Conservation (phyloP, 2,797 vertebrate genomes). For the Lepilemur ruficaudatus region DNA sequence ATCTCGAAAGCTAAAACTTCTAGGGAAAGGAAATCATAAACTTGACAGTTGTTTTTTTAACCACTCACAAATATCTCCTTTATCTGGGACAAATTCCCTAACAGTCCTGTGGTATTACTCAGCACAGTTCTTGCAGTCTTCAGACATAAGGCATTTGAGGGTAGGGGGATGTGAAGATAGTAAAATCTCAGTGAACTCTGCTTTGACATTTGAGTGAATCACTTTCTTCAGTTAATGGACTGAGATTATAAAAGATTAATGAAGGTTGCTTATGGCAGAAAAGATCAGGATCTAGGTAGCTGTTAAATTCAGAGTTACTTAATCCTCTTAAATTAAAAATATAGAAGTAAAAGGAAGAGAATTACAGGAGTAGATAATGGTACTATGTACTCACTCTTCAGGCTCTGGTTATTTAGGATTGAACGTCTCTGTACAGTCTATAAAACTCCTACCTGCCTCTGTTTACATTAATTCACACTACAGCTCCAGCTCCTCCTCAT, state of each 20-base stretch:
- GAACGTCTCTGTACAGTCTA: background rate
- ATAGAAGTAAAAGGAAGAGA: background rate
- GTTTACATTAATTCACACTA: background rate
- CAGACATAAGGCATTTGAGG: background rate
- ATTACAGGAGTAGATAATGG: background rate
- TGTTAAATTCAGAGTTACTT: constrained; percentile 38
- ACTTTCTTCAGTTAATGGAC: constrained; percentile 52
- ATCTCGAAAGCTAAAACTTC: background rate
- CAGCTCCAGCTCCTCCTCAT: background rate
- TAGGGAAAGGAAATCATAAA: background rate
- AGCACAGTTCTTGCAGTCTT: background rate
- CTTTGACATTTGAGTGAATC: constrained; percentile 33
- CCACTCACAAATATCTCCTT: background rate
- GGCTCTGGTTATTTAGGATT: background rate
- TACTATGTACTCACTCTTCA: background rate
- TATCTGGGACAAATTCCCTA: background rate
- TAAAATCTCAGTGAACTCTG: constrained; percentile 43
- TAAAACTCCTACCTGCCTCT: background rate
- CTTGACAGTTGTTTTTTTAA: background rate
- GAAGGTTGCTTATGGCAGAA: constrained; percentile 10
- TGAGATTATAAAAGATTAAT: constrained; percentile 60
- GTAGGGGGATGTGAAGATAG: background rate
- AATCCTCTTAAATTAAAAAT: constrained; percentile 55
- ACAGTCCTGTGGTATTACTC: background rate
- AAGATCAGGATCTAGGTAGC: constrained; percentile 35